Evolutionary conservation across 2,797 vertebrate species (phyloP), one percentile per base, ranked within the genome.

Genomic region (Myripristis murdjan): DNA sequence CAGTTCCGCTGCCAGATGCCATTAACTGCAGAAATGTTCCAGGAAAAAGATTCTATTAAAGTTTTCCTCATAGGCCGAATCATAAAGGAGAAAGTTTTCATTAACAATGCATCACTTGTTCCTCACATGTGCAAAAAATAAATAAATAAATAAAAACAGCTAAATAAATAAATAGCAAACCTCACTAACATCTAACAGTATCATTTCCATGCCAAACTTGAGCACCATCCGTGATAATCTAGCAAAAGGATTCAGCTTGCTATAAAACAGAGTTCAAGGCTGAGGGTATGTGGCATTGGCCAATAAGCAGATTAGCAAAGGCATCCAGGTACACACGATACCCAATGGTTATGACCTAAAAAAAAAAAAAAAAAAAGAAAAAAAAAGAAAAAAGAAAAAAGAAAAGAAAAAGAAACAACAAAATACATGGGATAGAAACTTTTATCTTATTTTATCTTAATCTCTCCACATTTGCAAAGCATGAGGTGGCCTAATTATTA

Each of bases 191-290:
- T 26, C 10, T 6, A 33, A 14, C 3, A 44, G 35, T 47, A 3
- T 28, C 33, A 16, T 11, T 23, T 64, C 56, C 7, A 39, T 2
- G 16, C 22, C 31, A 10, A 54, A 15, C 9, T n/a, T 46, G 11
- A 65, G 39, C 4, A 61, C 2, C 59, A 35, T 1, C 5, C 33
- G 26, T 20, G 6, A 44, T 3, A 18, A 16, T 44, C 12, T 14
- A 20, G 1, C 5, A 60, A 64, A 67, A 1, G 0, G 37, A 46
- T 8, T 64, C 55, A 58, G 4, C 10, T 12, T 9, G 43, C 8
- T 22, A 43, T 60, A 31, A 75, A 70, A 35, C 22, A 16, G 3
- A 11, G 31, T 43, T 78, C 53, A 79, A 71, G 62, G 79, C 52
- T 59, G 73, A 61, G 41, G 18, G 26, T 16, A 22, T 0, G 22